A percentile compares a stretch with the other conserved stretches of the same genome.
Evolutionary conservation across 30 jellyfish, hydroid and myxozoan genomes (phyloP).

Genomic region (Chironex yamaguchii): DNA sequence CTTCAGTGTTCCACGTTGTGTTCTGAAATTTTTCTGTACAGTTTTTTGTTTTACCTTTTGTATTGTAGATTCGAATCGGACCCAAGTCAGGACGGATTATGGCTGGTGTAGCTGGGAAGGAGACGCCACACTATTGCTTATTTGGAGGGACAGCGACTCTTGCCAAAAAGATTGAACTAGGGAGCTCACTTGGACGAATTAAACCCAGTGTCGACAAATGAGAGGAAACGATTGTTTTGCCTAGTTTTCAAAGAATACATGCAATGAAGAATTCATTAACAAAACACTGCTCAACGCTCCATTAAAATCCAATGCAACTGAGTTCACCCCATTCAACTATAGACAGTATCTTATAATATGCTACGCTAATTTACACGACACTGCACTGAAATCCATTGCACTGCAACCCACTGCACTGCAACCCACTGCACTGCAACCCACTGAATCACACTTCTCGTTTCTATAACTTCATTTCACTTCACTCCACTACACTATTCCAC

Average conservation of each 20-base stretch:
- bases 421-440: background rate
- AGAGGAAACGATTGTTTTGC: constrained; percentile 22
- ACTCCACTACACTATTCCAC: background rate
- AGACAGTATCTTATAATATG: no score
- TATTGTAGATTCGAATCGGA: constrained; percentile 87
- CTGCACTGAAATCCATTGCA: background rate
- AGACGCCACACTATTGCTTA: constrained; percentile 88
- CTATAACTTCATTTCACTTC: background rate
- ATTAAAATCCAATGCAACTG: no score
- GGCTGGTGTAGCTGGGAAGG: constrained; percentile 95
- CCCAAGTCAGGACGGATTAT: constrained; percentile 85
- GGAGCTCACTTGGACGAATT: constrained; percentile 75
- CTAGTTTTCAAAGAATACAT: no score
- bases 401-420: background rate
- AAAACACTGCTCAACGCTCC: no score
- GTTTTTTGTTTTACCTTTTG: no score
- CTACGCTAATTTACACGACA: background rate
- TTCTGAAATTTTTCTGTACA: no score
- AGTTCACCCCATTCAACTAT: background rate
- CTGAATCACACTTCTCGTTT: background rate
- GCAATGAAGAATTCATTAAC: no score
- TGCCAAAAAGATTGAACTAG: constrained; percentile 87
- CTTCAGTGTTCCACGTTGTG: no score
- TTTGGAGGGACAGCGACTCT: constrained; percentile 82
- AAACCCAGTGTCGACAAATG: constrained; percentile 80